Percentiles rank a stretch among this genome's conserved stretches.
phyloP scores from a whole-genome alignment of 2,888 invertebrate species.

The Agrochola circellaris region DNA sequence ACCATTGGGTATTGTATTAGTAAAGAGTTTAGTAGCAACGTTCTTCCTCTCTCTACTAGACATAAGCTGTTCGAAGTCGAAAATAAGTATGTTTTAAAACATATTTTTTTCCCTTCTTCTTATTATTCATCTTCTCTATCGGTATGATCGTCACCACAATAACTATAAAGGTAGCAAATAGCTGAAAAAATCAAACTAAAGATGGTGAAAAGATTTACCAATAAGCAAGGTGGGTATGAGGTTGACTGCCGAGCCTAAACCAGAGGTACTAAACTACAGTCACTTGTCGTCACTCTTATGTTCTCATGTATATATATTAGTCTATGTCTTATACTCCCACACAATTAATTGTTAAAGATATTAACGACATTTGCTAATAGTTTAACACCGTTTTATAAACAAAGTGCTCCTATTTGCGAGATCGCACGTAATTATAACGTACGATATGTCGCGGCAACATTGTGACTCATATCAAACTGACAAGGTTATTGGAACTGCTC shows the following conservation, averaged over 20 bases:
- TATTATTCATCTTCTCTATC: neutral
- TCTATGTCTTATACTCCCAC: neutral
- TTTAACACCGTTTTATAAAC: conserved; percentile 27
- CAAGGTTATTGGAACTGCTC: conserved; percentile 73
- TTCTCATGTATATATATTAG: too few relatives aligned
- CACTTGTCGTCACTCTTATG: too few relatives aligned
- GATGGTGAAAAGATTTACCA: neutral
- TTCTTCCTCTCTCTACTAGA: neutral
- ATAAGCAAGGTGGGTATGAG: too few relatives aligned
- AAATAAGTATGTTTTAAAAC: neutral
- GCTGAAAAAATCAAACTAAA: too few relatives aligned
- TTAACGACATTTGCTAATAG: conserved; percentile 38
- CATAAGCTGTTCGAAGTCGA: neutral
- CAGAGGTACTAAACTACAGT: too few relatives aligned
- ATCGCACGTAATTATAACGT: conserved; percentile 51
- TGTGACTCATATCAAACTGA: conserved; percentile 71
- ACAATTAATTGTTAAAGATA: conserved; percentile 22
- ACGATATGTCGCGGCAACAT: conserved; percentile 56
- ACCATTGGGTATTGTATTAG: too few relatives aligned
- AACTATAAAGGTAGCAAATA: neutral
- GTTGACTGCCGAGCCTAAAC: too few relatives aligned
- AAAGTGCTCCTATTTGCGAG: conserved; percentile 48
- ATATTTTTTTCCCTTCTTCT: neutral
- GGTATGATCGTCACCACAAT: neutral
- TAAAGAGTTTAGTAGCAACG: neutral